Evolutionary conservation across 2,797 vertebrate species (phyloP), one percentile per base, ranked within the genome.

Genomic region (Garrulus glandarius): DNA sequence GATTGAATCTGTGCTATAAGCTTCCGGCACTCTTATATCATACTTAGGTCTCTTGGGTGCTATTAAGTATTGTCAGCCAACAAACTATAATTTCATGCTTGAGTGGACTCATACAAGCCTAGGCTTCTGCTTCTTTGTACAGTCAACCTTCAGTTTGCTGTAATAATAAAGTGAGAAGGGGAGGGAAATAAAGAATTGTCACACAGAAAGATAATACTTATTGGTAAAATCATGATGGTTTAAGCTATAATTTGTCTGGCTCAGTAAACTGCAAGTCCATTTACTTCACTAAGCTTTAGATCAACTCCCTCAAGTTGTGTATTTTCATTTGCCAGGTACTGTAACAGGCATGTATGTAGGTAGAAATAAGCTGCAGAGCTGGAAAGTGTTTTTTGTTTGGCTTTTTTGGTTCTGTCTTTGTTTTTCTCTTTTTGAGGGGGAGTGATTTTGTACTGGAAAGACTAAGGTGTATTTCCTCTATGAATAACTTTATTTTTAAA

Each of bases 81-180:
- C 84, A 95, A 94, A 92, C 84, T 92, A 78, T 94, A 93, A 97
- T 97, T 97, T 97, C 77, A 84, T 95, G 94, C 93, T 83, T 95
- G 92, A 92, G 49, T 89, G 85, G 76, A 70, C 83, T 95, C 83
- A 94, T 84, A 92, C 18, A 96, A 93, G 65, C 87, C 80, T 79
- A 75, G 85, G 77, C 68, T 91, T 71, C 80, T 89, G 43, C 61
- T 84, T 52, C 89, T 94, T 75, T 81, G n/a, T 87, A 72, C 22
- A 49, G 69, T 70, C 78, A 91, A 75, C 52, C 59, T 72, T 36
- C 22, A 80, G 49, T 50, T 72, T 39, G 34, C 44, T 55, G 15
- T 23, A 83, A 55, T 56, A 93, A 60, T 41, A 57, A 70, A 76
- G 78, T 24, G 63, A 85, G 61, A 89, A 86, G 13, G 27, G 27